phyloP scores from a whole-genome alignment of 2,113 vertebrate species.

The Gorsachius goisagi region DNA sequence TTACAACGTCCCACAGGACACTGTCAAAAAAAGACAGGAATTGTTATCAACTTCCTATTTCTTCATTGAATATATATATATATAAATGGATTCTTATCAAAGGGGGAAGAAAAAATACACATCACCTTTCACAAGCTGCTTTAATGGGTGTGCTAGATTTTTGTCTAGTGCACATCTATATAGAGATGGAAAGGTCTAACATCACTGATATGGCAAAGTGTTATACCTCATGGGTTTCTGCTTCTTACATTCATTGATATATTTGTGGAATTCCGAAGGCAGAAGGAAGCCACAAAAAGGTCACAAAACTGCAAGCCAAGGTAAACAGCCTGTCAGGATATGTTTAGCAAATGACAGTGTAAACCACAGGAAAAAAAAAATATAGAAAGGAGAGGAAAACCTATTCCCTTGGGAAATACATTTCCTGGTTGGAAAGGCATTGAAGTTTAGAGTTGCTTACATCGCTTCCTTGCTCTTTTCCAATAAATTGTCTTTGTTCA shows the following conservation, averaged over 20 bases:
- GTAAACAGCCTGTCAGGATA: constrained; percentile 15
- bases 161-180: not conserved
- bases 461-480: not conserved
- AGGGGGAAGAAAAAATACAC: not conserved
- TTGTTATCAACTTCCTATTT: not conserved
- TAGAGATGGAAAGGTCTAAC: not conserved
- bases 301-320: constrained; percentile 8
- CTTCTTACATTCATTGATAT: not conserved
- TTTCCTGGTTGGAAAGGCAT: not conserved
- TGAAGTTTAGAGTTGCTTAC: not conserved
- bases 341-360: constrained; percentile 10
- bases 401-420: not conserved
- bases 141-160: not conserved
- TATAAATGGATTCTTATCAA: not conserved
- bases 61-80: not conserved
- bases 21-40: not conserved
- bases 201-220: not conserved
- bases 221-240: not conserved
- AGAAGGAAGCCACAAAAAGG: not conserved
- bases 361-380: not conserved
- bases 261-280: not conserved
- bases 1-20: not conserved
- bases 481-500: not conserved
- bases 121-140: not conserved
- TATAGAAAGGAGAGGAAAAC: not conserved